A percentile compares a stretch with the other conserved stretches of the same genome.
phyloP scores from a whole-genome alignment of 2,113 vertebrate species.

The Poeciliopsis retropinna region DNA sequence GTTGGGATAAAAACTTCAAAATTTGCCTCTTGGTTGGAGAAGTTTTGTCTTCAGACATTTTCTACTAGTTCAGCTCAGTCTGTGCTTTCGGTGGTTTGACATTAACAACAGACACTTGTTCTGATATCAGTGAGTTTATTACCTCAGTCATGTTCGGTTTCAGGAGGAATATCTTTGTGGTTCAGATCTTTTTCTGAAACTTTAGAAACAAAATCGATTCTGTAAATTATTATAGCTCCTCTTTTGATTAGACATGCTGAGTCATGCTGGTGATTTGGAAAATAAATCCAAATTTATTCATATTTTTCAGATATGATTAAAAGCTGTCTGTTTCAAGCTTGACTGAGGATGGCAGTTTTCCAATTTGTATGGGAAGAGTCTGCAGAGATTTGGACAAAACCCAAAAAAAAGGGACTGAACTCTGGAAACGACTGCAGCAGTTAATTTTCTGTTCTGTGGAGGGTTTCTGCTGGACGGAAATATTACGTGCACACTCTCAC shows the following conservation, averaged over 20 bases:
- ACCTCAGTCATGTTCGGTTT: too few species aligned
- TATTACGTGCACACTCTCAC: slow-evolving; percentile 8
- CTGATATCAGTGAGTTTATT: not conserved
- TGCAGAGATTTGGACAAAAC: not conserved
- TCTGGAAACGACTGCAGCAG: slow-evolving; percentile 39
- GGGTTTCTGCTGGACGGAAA: slow-evolving; percentile 27
- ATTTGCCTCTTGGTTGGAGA: not conserved
- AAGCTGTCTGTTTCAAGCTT: not conserved
- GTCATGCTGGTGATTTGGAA: not conserved
- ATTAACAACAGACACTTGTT: not conserved
- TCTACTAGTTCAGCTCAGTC: not conserved
- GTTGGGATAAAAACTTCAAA: too few species aligned
- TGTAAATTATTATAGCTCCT: too few species aligned
- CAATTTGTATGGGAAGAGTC: not conserved
- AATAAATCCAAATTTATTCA: not conserved
- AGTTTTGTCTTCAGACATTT: not conserved
- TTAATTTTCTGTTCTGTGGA: slow-evolving; percentile 22
- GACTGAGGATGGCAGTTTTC: not conserved
- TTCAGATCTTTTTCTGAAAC: not conserved
- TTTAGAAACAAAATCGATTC: not conserved
- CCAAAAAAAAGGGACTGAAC: not conserved
- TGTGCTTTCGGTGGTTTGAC: not conserved
- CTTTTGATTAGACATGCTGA: not conserved
- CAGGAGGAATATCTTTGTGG: not conserved
- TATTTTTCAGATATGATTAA: not conserved